phyloP scores from a whole-genome alignment of 2,797 vertebrate genomes.

The Acridotheres tristis region DNA sequence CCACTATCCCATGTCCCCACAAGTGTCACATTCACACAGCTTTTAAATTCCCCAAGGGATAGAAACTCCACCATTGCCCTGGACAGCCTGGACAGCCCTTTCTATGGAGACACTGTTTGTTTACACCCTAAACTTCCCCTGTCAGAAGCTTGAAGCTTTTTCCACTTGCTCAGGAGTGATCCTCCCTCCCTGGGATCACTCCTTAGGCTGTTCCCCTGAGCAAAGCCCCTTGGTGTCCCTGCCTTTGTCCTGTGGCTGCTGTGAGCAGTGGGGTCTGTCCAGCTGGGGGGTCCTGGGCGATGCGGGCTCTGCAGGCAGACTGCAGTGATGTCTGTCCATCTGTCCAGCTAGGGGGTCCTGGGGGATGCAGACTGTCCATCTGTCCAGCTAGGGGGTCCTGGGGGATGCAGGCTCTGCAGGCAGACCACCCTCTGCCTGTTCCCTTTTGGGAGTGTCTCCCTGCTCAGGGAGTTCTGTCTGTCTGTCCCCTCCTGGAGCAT shows the following conservation, averaged over 20 bases:
- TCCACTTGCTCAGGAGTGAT: background rate
- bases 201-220: background rate
- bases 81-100: background rate
- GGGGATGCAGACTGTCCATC: background rate
- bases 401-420: background rate
- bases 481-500: background rate
- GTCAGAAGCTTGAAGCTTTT: background rate
- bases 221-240: accelerated
- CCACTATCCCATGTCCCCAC: accelerated
- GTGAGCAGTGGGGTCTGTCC: background rate
- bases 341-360: no score
- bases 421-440: background rate
- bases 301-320: background rate
- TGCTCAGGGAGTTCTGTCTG: background rate
- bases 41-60: background rate
- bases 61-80: background rate
- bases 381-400: no score
- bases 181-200: background rate
- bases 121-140: background rate
- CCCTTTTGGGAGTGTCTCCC: background rate
- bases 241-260: background rate
- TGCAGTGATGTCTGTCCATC: no score
- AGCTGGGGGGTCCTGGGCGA: accelerated
- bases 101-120: background rate
- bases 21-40: accelerated